Evolutionary conservation across 2,888 invertebrate species (phyloP), one percentile per base, ranked within the genome.

Genomic region (Phyllotreta striolata): DNA sequence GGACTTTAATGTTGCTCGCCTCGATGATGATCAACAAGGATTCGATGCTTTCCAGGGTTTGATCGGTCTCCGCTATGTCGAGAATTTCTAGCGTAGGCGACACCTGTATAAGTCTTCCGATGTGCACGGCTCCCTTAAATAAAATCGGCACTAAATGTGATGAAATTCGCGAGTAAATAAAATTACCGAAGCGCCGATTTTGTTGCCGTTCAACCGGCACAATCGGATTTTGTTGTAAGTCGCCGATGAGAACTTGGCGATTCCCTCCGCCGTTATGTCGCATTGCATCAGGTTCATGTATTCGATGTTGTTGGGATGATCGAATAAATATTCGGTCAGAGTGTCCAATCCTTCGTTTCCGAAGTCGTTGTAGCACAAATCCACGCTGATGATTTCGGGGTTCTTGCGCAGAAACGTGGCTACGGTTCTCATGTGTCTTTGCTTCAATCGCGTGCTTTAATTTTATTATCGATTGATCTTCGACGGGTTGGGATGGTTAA

Each of bases 231-330:
- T 82, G 0, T 88, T 65, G 44, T 77, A 61, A 68, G 64, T 61
- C 12, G 64, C 65, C 6, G 68, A 65, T 9, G 70, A 70, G 47
- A 73, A 63, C 0, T 6, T 38, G 35, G 66, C 62, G 58, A 74
- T 61, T 6, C 87, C 86, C 37, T 72, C 66, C 1, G 80, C 79
- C 0, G 81, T 80, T 41, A 89, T 75, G 51, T 85, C 77, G 68
- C 88, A 88, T 59, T 85, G 84, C 81, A 85, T 85, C 0, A 89
- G 72, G 73, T 87, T 86, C 13, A 89, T 71, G 69, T 86, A 83
- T 0, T 79, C 72, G 0, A 88, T 64, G 61, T 84, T 82, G 0
- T 87, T 85, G 55, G 83, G 73, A 0, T 79, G 77, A 0, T 83
- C 71, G 0, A 86, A 77, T 5, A 83, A 76, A 12, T 80, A 78